Conservation (phyloP, 2,888 invertebrate genomes). For the Bibio marci region DNA sequence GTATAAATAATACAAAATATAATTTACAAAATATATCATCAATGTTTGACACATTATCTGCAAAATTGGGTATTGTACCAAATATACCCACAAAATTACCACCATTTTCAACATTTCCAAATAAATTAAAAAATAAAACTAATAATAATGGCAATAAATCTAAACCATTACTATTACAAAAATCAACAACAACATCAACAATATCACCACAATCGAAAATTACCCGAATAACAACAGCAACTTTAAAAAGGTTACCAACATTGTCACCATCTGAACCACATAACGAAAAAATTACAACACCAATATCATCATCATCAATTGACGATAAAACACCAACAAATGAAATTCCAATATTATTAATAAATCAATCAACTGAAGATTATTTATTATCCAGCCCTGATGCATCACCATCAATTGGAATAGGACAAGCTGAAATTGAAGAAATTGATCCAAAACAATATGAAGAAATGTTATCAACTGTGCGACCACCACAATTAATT, state of each 20-base stretch:
- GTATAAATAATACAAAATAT: conserved; percentile 28
- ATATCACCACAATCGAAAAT: background rate
- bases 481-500: conserved; percentile 29
- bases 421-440: conserved; percentile 29
- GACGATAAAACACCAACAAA: conserved; percentile 5
- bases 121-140: conserved; percentile 22
- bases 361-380: conserved; percentile 18
- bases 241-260: conserved; percentile 4
- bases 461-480: conserved; percentile 22
- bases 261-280: background rate
- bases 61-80: conserved; percentile 31
- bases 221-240: conserved; percentile 1
- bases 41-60: conserved; percentile 43
- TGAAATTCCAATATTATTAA: conserved; percentile 16
- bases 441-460: conserved; percentile 28
- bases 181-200: background rate
- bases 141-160: conserved; percentile 5
- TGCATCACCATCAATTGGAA: conserved; percentile 8
- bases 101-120: conserved; percentile 19
- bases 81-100: conserved; percentile 24
- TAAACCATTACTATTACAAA: background rate
- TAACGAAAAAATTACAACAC: too few relatives aligned
- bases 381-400: conserved; percentile 6
- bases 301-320: conserved; percentile 1
- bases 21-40: conserved; percentile 41